These are phyloP conservation scores for Florisuga fusca DNA, from an alignment of 2,797 vertebrate genomes.

Conservation along the genomic window DNA sequence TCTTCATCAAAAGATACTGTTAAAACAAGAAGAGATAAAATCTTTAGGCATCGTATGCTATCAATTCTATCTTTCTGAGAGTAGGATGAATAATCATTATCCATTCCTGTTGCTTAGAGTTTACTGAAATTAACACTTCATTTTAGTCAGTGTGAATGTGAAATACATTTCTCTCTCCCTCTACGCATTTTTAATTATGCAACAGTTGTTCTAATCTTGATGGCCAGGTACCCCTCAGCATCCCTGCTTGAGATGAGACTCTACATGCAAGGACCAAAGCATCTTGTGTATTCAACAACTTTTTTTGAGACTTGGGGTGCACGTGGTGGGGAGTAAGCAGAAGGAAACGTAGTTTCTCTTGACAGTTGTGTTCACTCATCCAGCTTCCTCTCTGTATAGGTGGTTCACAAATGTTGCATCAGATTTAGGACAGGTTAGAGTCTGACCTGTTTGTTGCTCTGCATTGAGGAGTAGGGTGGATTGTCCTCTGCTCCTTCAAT, in stretches of 20 bases:
- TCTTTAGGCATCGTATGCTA: not conserved
- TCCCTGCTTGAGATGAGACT: not conserved
- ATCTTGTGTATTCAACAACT: fast-evolving
- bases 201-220: not conserved
- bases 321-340: not conserved
- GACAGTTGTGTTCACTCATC: not conserved
- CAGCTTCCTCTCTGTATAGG: not conserved
- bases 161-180: not conserved
- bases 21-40: not conserved
- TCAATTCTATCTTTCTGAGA: not conserved
- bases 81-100: not conserved
- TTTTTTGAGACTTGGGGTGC: not conserved
- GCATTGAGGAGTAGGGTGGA: not conserved
- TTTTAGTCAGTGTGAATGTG: not conserved
- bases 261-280: not conserved
- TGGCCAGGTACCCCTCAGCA: not conserved
- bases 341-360: not conserved
- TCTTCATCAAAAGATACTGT: not conserved
- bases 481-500: not conserved
- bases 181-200: not conserved
- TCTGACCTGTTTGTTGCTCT: not conserved
- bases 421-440: not conserved
- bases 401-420: not conserved
- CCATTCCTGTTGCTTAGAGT: not conserved
- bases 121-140: not conserved